Evolutionary conservation across 1,140 invertebrate genomes (phyloP), one percentile per base, ranked within the genome.

Genomic region (Drosophila busckii): DNA sequence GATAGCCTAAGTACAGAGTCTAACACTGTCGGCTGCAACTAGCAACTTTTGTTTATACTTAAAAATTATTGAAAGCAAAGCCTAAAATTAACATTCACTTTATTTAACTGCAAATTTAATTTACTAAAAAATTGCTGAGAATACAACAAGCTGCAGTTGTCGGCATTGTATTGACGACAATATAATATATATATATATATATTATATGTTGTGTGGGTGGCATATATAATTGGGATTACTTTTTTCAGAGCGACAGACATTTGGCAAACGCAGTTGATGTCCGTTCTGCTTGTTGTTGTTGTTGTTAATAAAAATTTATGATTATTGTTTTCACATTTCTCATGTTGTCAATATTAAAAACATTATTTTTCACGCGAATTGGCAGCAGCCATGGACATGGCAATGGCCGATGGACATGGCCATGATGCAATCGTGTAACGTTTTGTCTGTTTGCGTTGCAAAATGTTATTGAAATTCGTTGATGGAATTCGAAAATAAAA

Each of bases 261-360:
- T 68, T 64, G 53, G 45, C 46, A 67, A 41, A 6, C 37, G 9
- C 8, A 25, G 4, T 28, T 16, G 17, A 19, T 13, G 1, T 58
- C 9, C 6, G 20, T 46, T 7, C 34, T 37, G 4, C n/a, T 46
- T 38, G 10, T 15, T 31, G 4, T 28, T 35, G 29, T 31, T 73
- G 32, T 40, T 70, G 68, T 53, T 68, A 66, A 85, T 76, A 85
- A 85, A 82, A 76, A 85, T 85, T 82, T 85, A 85, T 75, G 82
- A 85, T 85, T 85, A 85, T 85, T 85, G 82, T 85, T 85, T 85
- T 69, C 82, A 69, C 82, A 85, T 85, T 83, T 85, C 58, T 85
- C 82, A 85, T 68, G 75, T 66, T 67, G 82, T 56, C 82, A 82
- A 85, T 85, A 85, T 85, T 76, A 71, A 85, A 85, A 85, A 82